A percentile compares a stretch with the other conserved stretches of the same genome.
Evolutionary conservation across 2,797 vertebrate genomes (phyloP).

Genomic region (Siniperca scherzeri): DNA sequence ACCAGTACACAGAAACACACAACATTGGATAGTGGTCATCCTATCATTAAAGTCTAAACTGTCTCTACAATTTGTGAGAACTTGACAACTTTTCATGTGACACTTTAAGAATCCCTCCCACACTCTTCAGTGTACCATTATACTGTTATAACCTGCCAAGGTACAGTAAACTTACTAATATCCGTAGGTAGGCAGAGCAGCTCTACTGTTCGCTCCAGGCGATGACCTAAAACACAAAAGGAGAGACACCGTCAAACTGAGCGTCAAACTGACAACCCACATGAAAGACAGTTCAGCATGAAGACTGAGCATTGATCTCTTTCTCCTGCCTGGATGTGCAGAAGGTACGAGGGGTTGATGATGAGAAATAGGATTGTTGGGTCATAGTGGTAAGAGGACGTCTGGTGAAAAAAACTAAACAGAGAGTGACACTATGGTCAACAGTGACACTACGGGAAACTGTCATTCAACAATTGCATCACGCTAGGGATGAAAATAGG

Average conservation of each 20-base stretch:
- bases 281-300: constrained; percentile 39
- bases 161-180: constrained; percentile 71
- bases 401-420: constrained; percentile 2
- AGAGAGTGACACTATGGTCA: not conserved
- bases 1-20: constrained; percentile 12
- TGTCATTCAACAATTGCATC: constrained; percentile 10
- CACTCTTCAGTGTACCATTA: constrained; percentile 1
- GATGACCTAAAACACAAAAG: constrained; percentile 67
- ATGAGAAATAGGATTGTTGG: constrained; percentile 17
- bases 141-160: constrained; percentile 33
- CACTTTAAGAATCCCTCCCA: constrained; percentile 25
- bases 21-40: constrained; percentile 10
- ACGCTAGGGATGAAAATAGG: not conserved
- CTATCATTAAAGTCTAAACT: constrained; percentile 29
- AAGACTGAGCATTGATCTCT: constrained; percentile 43
- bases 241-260: constrained; percentile 52
- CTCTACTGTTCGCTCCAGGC: constrained; percentile 63
- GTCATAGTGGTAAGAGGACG: not conserved
- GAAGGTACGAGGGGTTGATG: constrained; percentile 6
- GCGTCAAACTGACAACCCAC: constrained; percentile 47
- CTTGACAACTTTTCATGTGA: constrained; percentile 16
- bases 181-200: constrained; percentile 60
- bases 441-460: not conserved
- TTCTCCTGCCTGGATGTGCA: constrained; percentile 27
- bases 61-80: constrained; percentile 11